phyloP scores from a whole-genome alignment of 2,888 invertebrate genomes.

The Papilio gigon region DNA sequence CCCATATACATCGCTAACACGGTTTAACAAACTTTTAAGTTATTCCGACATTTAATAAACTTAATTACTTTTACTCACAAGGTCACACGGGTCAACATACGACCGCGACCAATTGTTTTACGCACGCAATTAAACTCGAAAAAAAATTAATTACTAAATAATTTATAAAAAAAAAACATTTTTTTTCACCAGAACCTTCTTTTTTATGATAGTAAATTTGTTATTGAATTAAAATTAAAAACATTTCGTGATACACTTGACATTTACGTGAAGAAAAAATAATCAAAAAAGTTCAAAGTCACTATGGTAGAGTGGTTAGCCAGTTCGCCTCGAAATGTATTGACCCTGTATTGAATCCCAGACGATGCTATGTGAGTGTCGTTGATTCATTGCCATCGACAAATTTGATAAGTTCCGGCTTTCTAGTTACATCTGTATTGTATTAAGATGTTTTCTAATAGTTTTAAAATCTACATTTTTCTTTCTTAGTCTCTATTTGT shows the following conservation, averaged over 20 bases:
- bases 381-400: not conserved
- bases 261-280: conserved; percentile 6
- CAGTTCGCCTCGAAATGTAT: not conserved
- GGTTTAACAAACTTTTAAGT: conserved; percentile 24
- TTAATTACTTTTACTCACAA: conserved; percentile 31
- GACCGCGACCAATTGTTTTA: conserved; percentile 12
- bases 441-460: no score
- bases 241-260: conserved; percentile 15
- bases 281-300: conserved; percentile 6
- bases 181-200: not conserved
- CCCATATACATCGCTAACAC: conserved; percentile 31
- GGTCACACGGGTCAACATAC: conserved; percentile 31
- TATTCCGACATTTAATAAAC: conserved; percentile 31
- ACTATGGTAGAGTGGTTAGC: conserved; percentile 9
- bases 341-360: conserved; percentile 16
- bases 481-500: no score
- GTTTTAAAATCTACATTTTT: no score
- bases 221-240: not conserved
- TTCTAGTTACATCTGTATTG: no score
- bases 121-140: not conserved
- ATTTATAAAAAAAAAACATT: conserved; percentile 4
- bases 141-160: not conserved
- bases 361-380: not conserved
- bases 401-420: not conserved
- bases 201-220: not conserved